Base-by-base conservation (phyloP, 2,888 invertebrate species). In the Leptarthrus brevirostris region DNA sequence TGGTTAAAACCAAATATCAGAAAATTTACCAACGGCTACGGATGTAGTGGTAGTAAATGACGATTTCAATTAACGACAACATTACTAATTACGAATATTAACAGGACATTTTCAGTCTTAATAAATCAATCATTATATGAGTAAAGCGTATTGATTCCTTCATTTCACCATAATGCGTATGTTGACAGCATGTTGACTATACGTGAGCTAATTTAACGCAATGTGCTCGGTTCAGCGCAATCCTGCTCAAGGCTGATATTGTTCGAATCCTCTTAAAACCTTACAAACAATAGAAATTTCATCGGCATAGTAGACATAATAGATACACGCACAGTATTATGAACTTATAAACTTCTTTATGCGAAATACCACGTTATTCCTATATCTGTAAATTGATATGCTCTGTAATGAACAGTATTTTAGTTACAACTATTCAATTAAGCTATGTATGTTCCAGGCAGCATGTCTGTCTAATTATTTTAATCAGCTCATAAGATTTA, bases 31-130 rank as follows among this genome's bases (percentile, higher is more conserved):
- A 30, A 30, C 5, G 8, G 40, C 24, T 47, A 22, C 24, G 24
- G 73, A 52, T 73, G 61, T 73, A 73, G 64, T 73, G 61, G 36
- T 64, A 36, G 30, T n/a, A 47, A 73, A 66, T 26, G 53, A 54
- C 44, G 64, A 44, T 73, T 53, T 73, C 73, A 73, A 73, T 73
- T 66, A 73, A 73, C n/a, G n/a, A n/a, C n/a, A n/a, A n/a, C 52
- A 36, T 73, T 53, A 73, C 66, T 66, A 66, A 73, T 73, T 52
- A 73, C 73, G 66, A 73, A 73, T 73, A 66, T 73, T 73, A 66
- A 66, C 73, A 66, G 73, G 66, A 66, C 66, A 54, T 73, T 66
- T 66, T 52, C 66, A 66, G 44, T 73, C 64, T 66, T 66, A 54
- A 66, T 66, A 66, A 73, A 73, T 73, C 66, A 73, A 73, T 73